These are phyloP conservation scores for Furnarius figulus DNA, from an alignment of 2,113 vertebrate species.

Conservation along the genomic window DNA sequence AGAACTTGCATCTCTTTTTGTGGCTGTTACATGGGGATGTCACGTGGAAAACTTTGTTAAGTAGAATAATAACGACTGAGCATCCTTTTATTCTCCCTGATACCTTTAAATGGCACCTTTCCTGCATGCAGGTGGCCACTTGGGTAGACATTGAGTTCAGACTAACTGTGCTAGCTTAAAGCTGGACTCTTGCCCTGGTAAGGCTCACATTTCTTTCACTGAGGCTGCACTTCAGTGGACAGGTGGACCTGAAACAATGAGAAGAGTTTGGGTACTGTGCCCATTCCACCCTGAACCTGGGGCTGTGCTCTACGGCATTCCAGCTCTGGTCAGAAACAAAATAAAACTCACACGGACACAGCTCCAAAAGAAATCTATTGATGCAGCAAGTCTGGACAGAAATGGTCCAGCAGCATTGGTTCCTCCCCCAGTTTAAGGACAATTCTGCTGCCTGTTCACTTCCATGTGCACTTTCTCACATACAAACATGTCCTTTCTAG, in stretches of 20 bases:
- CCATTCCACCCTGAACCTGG: fast-evolving
- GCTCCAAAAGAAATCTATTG: background rate
- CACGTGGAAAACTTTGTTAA: background rate
- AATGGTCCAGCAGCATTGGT: fast-evolving
- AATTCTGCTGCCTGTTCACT: background rate
- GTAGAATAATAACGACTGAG: background rate
- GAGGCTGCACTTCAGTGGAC: background rate
- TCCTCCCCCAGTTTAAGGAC: background rate
- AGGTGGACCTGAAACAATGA: background rate
- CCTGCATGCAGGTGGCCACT: background rate
- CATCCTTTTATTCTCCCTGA: background rate
- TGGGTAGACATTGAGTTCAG: background rate
- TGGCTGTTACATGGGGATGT: background rate
- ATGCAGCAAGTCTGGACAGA: background rate
- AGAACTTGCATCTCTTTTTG: background rate
- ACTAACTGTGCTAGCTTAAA: background rate
- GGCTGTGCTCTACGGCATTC: background rate
- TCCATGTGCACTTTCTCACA: background rate
- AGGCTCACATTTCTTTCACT: background rate
- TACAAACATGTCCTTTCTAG: background rate
- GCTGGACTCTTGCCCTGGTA: background rate
- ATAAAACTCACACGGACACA: background rate
- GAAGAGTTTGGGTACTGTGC: background rate
- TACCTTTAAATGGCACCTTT: background rate
- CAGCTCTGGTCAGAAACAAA: background rate